Conservation (phyloP, 1,140 invertebrate species). For the Doryteuthis pealeii region DNA sequence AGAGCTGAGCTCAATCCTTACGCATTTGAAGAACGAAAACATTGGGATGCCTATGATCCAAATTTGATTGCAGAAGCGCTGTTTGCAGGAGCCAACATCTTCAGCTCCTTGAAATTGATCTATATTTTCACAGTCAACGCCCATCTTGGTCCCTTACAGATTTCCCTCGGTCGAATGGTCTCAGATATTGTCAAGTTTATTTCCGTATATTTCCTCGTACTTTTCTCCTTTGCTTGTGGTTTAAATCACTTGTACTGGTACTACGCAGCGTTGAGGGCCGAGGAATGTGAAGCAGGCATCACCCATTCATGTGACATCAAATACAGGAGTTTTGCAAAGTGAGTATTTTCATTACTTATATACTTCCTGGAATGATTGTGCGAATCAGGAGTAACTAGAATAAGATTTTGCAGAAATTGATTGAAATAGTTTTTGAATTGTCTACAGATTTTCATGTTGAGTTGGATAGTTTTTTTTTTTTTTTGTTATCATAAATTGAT, state of each 20-base stretch:
- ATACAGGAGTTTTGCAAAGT: constrained; percentile 58
- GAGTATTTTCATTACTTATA: constrained; percentile 25
- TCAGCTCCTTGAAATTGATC: constrained; percentile 95
- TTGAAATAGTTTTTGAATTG: too few relatives aligned
- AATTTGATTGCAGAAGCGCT: constrained; percentile 91
- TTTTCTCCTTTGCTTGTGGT: constrained; percentile 97
- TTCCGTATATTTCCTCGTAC: constrained; percentile 89
- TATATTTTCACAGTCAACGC: constrained; percentile 99
- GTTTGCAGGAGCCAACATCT: constrained; percentile 93
- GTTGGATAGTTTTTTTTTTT: too few relatives aligned
- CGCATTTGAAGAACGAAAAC: constrained; percentile 77
- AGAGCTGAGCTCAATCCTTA: constrained; percentile 62
- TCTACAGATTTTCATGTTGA: too few relatives aligned
- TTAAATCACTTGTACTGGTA: constrained; percentile 94
- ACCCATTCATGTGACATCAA: constrained; percentile 46
- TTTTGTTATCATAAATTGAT: too few relatives aligned
- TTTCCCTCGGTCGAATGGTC: constrained; percentile 93
- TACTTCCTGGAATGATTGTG: too few relatives aligned
- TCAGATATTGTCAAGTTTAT: constrained; percentile 97
- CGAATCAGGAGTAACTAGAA: too few relatives aligned
- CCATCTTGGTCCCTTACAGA: constrained; percentile 94
- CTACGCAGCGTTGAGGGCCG: constrained; percentile 89
- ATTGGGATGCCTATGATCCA: constrained; percentile 92
- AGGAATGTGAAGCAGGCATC: constrained; percentile 70
- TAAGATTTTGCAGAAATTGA: too few relatives aligned